Evolutionary conservation across 2,113 vertebrate genomes (phyloP).

Genomic region (Hystrix brachyura): DNA sequence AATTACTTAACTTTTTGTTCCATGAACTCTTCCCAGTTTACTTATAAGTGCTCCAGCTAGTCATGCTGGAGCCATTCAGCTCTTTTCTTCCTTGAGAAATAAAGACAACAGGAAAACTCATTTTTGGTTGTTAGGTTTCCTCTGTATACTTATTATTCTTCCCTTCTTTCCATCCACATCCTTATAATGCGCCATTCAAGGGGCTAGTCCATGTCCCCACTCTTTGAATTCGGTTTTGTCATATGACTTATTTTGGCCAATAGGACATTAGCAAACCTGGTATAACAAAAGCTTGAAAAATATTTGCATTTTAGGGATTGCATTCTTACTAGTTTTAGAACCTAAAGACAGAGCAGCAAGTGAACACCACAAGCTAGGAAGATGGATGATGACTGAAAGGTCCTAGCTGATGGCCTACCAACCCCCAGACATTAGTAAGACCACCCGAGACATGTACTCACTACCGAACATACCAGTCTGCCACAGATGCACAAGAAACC

Average conservation of each 20-base stretch:
- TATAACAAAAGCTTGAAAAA: not conserved
- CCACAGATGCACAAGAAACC: not conserved
- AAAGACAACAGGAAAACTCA: not conserved
- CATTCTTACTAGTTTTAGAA: not conserved
- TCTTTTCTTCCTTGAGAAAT: slow-evolving; percentile 25
- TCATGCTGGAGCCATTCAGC: not conserved
- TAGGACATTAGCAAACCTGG: not conserved
- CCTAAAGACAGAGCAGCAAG: not conserved
- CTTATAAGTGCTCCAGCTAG: not conserved
- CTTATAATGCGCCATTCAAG: not conserved
- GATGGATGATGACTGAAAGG: not conserved
- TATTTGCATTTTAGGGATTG: not conserved
- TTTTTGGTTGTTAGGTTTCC: not conserved
- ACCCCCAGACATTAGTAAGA: not conserved
- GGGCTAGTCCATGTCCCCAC: not conserved
- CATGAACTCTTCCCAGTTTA: not conserved
- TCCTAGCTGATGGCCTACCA: not conserved
- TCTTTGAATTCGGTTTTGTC: not conserved
- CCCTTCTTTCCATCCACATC: not conserved
- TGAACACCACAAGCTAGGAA: not conserved
- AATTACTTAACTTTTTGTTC: slow-evolving; percentile 18
- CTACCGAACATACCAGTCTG: not conserved
- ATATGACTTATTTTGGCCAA: not conserved
- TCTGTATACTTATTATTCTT: not conserved
- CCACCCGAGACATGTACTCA: not conserved